Evolutionary conservation across 2,113 vertebrate genomes (phyloP), one percentile per base, ranked within the genome.

Genomic region (Aptenodytes patagonicus): DNA sequence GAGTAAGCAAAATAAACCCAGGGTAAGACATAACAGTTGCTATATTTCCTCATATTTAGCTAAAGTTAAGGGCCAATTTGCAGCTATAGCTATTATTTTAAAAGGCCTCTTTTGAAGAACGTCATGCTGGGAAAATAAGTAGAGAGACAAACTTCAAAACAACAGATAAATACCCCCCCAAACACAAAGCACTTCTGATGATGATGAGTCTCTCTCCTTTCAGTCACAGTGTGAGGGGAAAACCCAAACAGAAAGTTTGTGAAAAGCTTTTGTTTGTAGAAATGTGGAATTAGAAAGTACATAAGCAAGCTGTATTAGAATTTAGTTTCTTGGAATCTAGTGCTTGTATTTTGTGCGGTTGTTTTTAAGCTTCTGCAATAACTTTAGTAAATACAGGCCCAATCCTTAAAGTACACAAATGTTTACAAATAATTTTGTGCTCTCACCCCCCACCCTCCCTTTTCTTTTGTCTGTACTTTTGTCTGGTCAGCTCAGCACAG

Each of bases 381-480:
- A 2, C 9, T 91, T 52, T 38, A 17, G 2, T 60, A 85, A 90
- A 69, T 28, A 44, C 11, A 46, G 13, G 7, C 9, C 34, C 18
- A 44, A 38, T 51, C 11, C 46, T 62, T 71, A 80, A 81, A 22
- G 10, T 6, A 36, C 17, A 31, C 3, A 58, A 24, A 57, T 17
- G 2, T 54, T 75, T 65, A 28, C 5, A 88, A 79, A 46, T 10
- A 60, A 34, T 52, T 78, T 81, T 94, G 5, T 87, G 3, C 5
- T 83, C 5, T 71, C 6, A 54, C 5, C 6, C 9, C 4, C 2
- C 8, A 2, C 0, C 1, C 2, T 47, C 21, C 32, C 3, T 57
- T 42, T 68, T 60, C 6, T 73, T 71, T 79, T 55, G 11, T 34
- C 24, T 84, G 3, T 49, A 7, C 4, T 92, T 82, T 52, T 44